These are phyloP conservation scores for Nymphalis polychloros DNA, from an alignment of 2,888 invertebrate genomes.

Conservation along the genomic window DNA sequence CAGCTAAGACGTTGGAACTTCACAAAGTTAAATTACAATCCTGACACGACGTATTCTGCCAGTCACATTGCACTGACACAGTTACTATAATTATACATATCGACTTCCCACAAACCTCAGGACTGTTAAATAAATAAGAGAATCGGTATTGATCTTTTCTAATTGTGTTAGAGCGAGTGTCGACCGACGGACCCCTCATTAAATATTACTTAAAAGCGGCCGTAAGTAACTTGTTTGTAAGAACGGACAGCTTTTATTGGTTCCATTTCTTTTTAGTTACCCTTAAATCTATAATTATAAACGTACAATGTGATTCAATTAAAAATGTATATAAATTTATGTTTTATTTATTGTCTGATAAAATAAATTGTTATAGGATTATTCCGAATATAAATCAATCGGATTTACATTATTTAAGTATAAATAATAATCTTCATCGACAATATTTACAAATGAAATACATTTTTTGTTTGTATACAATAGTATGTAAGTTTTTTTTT, in stretches of 20 bases:
- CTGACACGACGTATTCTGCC: constrained; percentile 18
- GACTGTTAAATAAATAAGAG: constrained; percentile 58
- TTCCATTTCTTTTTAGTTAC: constrained; percentile 50
- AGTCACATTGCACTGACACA: constrained; percentile 22
- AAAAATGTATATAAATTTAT: background rate
- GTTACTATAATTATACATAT: constrained; percentile 29
- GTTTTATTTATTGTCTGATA: too few species aligned
- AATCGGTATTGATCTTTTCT: constrained; percentile 72
- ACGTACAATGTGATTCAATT: background rate
- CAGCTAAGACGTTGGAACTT: constrained; percentile 14
- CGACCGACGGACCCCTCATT: constrained; percentile 62
- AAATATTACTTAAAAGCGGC: constrained; percentile 70
- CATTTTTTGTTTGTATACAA: too few species aligned
- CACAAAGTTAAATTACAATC: constrained; percentile 22
- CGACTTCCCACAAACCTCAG: constrained; percentile 20
- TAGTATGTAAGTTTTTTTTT: too few species aligned
- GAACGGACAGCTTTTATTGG: constrained; percentile 45
- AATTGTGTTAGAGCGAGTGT: constrained; percentile 68
- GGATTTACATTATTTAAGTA: too few species aligned
- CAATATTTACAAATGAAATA: too few species aligned
- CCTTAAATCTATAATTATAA: constrained; percentile 31
- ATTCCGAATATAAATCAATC: too few species aligned
- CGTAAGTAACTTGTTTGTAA: constrained; percentile 61
- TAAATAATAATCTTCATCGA: too few species aligned
- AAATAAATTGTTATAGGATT: too few species aligned